These are phyloP conservation scores for Dione juno DNA, from an alignment of 2,888 invertebrate genomes.

Conservation along the genomic window DNA sequence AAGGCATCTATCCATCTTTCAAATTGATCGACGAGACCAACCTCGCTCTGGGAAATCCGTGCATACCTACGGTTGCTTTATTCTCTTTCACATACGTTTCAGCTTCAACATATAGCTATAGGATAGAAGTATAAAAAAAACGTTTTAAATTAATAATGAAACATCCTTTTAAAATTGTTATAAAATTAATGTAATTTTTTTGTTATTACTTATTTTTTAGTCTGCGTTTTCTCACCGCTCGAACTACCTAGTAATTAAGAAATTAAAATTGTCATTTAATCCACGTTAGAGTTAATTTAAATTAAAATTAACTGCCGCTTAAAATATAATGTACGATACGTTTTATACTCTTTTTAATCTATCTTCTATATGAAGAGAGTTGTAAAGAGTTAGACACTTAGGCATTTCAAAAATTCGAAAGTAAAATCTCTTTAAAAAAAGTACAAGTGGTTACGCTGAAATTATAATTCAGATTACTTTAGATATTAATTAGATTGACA, in stretches of 20 bases:
- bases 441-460: neutral
- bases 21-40: neutral
- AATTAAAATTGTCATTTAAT: too few species aligned
- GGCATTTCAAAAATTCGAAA: conserved; percentile 10
- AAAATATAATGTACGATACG: neutral
- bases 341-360: neutral
- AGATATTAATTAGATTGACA: conserved; percentile 23
- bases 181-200: too few species aligned
- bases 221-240: too few species aligned
- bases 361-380: neutral
- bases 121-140: too few species aligned
- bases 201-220: too few species aligned
- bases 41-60: neutral
- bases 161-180: too few species aligned
- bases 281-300: neutral
- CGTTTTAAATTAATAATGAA: too few species aligned
- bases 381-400: neutral
- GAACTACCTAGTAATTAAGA: too few species aligned
- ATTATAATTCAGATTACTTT: conserved; percentile 17
- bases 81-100: too few species aligned
- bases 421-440: neutral
- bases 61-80: too few species aligned
- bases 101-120: too few species aligned
- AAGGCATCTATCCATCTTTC: neutral
- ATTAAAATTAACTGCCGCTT: neutral